Conservation (phyloP, 2,113 vertebrate species). For the Scortum barcoo region DNA sequence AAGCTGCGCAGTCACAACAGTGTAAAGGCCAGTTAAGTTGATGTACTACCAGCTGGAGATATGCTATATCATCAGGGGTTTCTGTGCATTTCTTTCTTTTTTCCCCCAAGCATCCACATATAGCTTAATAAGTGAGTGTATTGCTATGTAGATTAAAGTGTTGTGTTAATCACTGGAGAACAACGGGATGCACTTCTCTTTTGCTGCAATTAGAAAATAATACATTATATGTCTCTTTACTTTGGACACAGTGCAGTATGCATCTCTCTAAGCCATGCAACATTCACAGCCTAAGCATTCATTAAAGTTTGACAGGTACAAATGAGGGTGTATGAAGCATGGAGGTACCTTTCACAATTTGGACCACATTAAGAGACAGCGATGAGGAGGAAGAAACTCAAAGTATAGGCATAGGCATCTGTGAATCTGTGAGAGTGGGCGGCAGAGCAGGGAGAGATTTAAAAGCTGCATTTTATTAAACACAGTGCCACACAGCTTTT, state of each 20-base stretch:
- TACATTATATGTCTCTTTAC: constrained; percentile 11
- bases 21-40: constrained; percentile 54
- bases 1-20: not conserved
- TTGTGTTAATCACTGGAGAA: not conserved
- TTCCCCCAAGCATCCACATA: not conserved
- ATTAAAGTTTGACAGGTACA: constrained; percentile 57
- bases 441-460: not conserved
- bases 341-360: constrained; percentile 25
- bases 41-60: constrained; percentile 12
- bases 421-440: not conserved
- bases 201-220: constrained; percentile 9
- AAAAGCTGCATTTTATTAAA: constrained; percentile 7
- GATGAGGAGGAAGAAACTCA: not conserved
- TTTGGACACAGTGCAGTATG: not conserved
- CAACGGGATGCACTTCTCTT: not conserved
- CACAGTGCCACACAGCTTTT: not conserved
- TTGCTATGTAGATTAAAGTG: not conserved
- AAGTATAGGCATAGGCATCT: not conserved
- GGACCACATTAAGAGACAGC: not conserved
- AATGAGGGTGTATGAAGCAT: constrained; percentile 26
- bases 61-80: not conserved
- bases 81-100: not conserved
- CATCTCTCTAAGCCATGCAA: constrained; percentile 28
- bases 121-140: not conserved
- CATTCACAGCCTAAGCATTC: constrained; percentile 49